Evolutionary conservation across 2,113 vertebrate genomes (phyloP).

Genomic region (Vidua chalybeata): DNA sequence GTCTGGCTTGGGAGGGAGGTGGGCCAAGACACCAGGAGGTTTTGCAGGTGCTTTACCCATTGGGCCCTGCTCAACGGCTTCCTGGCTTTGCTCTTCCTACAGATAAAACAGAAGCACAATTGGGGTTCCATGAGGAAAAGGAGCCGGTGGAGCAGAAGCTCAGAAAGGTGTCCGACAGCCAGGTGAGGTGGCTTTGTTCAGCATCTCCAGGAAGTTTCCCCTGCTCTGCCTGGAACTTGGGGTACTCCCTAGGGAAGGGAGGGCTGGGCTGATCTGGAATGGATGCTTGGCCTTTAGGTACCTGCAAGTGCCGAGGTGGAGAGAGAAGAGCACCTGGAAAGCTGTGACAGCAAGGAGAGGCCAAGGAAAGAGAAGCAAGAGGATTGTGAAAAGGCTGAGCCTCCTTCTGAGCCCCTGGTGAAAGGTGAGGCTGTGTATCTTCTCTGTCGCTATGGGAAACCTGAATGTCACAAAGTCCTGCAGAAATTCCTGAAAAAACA

Average conservation of each 20-base stretch:
- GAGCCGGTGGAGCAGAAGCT: conserved; percentile 77
- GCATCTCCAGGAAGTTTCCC: background rate
- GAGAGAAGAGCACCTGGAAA: conserved; percentile 62
- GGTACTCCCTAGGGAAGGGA: background rate
- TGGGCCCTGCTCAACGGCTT: background rate
- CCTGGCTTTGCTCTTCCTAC: background rate
- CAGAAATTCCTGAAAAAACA: background rate
- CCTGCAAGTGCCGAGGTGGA: conserved; percentile 40
- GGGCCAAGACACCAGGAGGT: background rate
- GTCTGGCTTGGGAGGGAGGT: background rate
- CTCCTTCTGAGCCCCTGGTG: conserved; percentile 49
- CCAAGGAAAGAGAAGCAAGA: conserved; percentile 75
- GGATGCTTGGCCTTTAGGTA: conserved; percentile 22
- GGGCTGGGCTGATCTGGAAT: background rate
- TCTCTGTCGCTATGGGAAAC: background rate
- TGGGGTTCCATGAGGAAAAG: conserved; percentile 82
- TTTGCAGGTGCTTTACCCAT: background rate
- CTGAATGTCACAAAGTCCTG: background rate
- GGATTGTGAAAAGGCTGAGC: conserved; percentile 75
- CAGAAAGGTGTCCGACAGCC: conserved; percentile 77
- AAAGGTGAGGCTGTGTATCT: conserved; percentile 49
- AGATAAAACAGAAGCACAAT: conserved; percentile 83
- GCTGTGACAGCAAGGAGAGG: conserved; percentile 65
- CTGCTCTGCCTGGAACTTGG: background rate
- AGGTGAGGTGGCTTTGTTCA: conserved; percentile 68